A percentile compares a stretch with the other conserved stretches of the same genome.
These are phyloP conservation scores for Copidosoma aretas DNA, from an alignment of 2,888 invertebrate species.

Conservation along the genomic window DNA sequence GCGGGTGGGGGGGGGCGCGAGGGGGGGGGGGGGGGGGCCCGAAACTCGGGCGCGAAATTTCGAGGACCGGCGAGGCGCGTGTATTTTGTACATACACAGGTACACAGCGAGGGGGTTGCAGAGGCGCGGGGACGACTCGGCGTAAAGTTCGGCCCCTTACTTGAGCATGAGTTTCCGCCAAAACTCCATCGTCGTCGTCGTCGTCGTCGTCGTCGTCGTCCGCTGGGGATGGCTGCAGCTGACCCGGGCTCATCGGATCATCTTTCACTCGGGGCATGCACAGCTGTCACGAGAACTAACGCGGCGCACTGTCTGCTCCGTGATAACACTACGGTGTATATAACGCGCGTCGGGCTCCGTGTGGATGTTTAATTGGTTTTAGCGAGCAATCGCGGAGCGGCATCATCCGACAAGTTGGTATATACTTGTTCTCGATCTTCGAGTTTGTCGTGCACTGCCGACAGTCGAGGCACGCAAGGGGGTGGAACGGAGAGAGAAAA, in stretches of 20 bases:
- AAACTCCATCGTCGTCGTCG: constrained; percentile 32
- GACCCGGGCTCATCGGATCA: constrained; percentile 16
- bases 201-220: not conserved
- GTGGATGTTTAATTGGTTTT: not conserved
- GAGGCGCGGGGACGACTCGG: too few species aligned
- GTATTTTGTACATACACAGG: too few species aligned
- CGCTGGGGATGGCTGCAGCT: not conserved
- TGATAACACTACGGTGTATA: not conserved
- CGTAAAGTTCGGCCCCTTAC: constrained; percentile 22
- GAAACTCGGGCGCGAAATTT: too few species aligned
- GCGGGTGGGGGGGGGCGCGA: too few species aligned
- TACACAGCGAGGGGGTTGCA: too few species aligned
- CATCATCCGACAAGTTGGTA: not conserved
- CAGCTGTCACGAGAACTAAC: not conserved
- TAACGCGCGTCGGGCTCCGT: too few species aligned
- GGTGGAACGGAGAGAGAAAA: not conserved
- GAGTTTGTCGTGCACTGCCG: too few species aligned
- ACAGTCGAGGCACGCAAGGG: too few species aligned
- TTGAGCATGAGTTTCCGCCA: constrained; percentile 40
- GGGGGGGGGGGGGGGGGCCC: too few species aligned
- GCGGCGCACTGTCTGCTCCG: not conserved
- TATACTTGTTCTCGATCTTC: too few species aligned
- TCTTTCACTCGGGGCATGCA: not conserved
- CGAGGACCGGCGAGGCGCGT: too few species aligned
- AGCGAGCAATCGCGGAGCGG: not conserved